Evolutionary conservation across 2,113 vertebrate species (phyloP), one percentile per base, ranked within the genome.

Genomic region (Strix uralensis): DNA sequence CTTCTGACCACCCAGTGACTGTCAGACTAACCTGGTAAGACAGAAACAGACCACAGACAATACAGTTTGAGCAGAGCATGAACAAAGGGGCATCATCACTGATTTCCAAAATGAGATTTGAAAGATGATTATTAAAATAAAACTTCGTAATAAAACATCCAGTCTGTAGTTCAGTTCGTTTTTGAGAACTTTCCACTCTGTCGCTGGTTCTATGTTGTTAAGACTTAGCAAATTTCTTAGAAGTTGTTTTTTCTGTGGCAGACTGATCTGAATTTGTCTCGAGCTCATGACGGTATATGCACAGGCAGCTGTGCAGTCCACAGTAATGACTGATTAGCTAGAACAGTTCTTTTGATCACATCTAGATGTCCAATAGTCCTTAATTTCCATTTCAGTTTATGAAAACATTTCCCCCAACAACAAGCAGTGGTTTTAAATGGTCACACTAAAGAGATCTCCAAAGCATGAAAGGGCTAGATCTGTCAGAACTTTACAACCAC

Each of bases 211-310:
- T 18, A 5, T 10, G 7, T 5, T 15, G n/a, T 14, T 36, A 36
- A 66, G 27, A 57, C 14, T 58, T 25, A 27, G 21, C 52, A 72
- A 52, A 90, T 58, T 54, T 80, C 70, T 47, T 46, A 71, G 32
- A 40, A 80, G 30, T 26, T 52, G 51, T 7, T 82, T 83, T 54
- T 55, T 36, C 54, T 27, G 36, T 27, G 29, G 51, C 65, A 92
- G 63, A 38, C 19, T 59, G 52, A 51, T 20, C 40, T 26, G 61
- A 78, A 44, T 52, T 81, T 47, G 21, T 26, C 70, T 47, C 2
- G 0, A 61, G 40, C 61, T 52, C 4, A 0, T 26, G 70, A 57
- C 2, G 3, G 14, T 7, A 12, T 4, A 13, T 4, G 22, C 42
- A 54, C 11, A 61, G 40, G 54, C 44, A 86, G 51, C 75, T 51